Conservation (phyloP, 2,797 vertebrate genomes). For the Cynodonichthys magdalenae region DNA sequence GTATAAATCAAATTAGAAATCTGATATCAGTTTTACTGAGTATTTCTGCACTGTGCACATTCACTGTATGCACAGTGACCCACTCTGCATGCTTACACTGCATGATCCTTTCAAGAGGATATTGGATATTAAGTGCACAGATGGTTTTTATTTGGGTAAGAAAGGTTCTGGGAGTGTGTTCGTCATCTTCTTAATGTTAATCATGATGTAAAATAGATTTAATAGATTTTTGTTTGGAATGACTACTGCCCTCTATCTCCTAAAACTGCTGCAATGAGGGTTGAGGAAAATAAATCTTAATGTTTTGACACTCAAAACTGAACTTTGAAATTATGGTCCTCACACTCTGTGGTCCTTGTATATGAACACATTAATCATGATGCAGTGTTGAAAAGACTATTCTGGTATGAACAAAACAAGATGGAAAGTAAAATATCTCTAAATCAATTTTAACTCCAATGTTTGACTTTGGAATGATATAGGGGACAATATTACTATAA, state of each 20-base stretch:
- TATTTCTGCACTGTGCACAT: not conserved
- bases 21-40: conserved; percentile 5
- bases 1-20: conserved; percentile 36
- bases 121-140: conserved; percentile 56
- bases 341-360: not conserved
- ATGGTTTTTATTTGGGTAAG: conserved; percentile 71
- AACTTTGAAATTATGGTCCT: conserved; percentile 13
- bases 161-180: conserved; percentile 20
- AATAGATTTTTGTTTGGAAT: conserved; percentile 66
- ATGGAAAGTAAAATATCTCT: too few species aligned
- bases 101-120: conserved; percentile 30
- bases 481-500: too few species aligned
- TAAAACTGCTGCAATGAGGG: conserved; percentile 55
- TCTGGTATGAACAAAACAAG: too few species aligned
- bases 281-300: conserved; percentile 4
- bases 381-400: too few species aligned
- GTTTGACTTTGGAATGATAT: not conserved
- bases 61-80: not conserved
- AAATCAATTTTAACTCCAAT: not conserved
- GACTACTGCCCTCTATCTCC: conserved; percentile 42
- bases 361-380: not conserved
- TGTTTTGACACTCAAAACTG: conserved; percentile 8
- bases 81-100: conserved; percentile 19
- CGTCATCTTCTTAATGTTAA: conserved; percentile 65
- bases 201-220: conserved; percentile 48